Evolutionary conservation across 30 jellyfish, hydroid and myxozoan genomes (phyloP).

Genomic region (Sanderia malayensis): DNA sequence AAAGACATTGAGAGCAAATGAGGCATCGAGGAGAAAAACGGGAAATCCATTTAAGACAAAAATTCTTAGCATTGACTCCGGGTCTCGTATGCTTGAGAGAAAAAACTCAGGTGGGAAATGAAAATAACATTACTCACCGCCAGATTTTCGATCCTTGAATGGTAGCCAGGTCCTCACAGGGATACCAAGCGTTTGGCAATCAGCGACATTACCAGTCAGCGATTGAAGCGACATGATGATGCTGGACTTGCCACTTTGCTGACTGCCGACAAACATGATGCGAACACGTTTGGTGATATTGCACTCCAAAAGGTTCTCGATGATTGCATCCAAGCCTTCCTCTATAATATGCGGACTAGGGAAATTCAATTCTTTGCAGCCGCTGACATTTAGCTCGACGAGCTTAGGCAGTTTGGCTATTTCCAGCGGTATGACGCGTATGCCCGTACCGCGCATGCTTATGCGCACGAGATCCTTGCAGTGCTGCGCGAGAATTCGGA

Average conservation of each 20-base stretch:
- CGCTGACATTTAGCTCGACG: constrained; percentile 57
- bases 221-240: constrained; percentile 70
- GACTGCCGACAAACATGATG: constrained; percentile 76
- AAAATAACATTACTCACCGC: constrained; percentile 31
- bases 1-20: no score
- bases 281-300: constrained; percentile 62
- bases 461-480: constrained; percentile 66
- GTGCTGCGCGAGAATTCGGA: constrained; percentile 61
- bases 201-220: constrained; percentile 73
- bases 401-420: constrained; percentile 54
- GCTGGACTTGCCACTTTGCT: constrained; percentile 90
- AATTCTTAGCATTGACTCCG: no score
- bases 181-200: constrained; percentile 81
- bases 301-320: constrained; percentile 59
- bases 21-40: no score
- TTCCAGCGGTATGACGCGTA: constrained; percentile 67
- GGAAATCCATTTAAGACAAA: no score
- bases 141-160: constrained; percentile 56
- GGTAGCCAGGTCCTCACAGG: constrained; percentile 96
- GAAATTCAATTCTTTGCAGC: constrained; percentile 59
- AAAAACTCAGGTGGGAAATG: no score
- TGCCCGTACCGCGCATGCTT: constrained; percentile 78
- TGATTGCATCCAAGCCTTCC: constrained; percentile 62
- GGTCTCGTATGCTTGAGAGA: no score
- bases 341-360: constrained; percentile 70